Conservation (phyloP, 2,113 vertebrate species). For the Microcebus jonahi region DNA sequence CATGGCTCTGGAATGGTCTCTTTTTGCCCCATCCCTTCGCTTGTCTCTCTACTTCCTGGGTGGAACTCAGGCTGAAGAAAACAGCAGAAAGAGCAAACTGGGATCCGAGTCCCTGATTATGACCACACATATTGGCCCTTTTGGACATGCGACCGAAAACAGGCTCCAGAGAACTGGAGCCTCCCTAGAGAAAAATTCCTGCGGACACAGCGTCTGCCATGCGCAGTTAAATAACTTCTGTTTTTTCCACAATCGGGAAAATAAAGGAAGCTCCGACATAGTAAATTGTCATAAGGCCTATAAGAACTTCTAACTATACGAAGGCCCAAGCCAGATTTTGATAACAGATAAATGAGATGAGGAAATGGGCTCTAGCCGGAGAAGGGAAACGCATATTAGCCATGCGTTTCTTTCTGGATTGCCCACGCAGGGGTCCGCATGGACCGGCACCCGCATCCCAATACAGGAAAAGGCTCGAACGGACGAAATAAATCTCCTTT, state of each 20-base stretch:
- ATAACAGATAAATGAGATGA: constrained; percentile 25
- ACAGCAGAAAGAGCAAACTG: background rate
- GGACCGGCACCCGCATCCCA: constrained; percentile 32
- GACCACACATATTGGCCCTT: background rate
- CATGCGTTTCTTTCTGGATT: background rate
- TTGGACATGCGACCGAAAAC: background rate
- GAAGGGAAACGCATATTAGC: background rate
- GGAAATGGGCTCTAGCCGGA: background rate
- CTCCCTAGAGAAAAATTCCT: background rate
- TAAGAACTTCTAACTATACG: background rate
- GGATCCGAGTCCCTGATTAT: background rate
- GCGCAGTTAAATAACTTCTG: background rate
- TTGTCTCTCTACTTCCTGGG: background rate
- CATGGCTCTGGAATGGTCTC: background rate
- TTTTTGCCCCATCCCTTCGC: background rate
- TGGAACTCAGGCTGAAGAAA: background rate
- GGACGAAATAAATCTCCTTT: constrained; percentile 79
- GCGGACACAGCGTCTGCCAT: background rate
- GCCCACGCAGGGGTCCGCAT: background rate
- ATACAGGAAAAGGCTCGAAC: background rate
- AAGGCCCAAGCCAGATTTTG: background rate
- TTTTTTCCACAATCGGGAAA: background rate
- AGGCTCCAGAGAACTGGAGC: fast-evolving
- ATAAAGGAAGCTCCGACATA: background rate
- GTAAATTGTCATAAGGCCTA: background rate